Conservation (phyloP, 2,888 invertebrate species). For the Erebia aethiops region DNA sequence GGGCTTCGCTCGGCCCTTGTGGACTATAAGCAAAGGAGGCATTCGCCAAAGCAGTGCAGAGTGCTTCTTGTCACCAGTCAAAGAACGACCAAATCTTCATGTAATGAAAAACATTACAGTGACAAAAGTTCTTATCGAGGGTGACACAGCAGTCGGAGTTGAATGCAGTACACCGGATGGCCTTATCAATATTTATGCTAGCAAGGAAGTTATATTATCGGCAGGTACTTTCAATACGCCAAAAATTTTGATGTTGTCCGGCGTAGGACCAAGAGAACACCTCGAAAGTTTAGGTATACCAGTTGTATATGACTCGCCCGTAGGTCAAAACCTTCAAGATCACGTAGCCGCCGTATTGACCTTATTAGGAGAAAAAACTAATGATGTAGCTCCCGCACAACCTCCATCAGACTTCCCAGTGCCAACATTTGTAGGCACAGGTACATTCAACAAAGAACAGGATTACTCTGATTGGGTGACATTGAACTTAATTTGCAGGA, state of each 20-base stretch:
- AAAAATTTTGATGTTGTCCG: conserved; percentile 73
- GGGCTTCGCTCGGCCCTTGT: conserved; percentile 72
- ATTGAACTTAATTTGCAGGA: conserved; percentile 40
- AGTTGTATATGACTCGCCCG: conserved; percentile 63
- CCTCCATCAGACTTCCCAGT: conserved; percentile 51
- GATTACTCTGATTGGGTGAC: conserved; percentile 63
- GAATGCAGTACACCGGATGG: conserved; percentile 54
- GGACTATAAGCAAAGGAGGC: conserved; percentile 64
- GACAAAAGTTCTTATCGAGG: conserved; percentile 73
- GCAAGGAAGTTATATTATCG: conserved; percentile 72
- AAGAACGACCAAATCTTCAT: conserved; percentile 54
- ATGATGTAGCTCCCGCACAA: conserved; percentile 52
- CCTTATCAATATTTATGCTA: conserved; percentile 49
- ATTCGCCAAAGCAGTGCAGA: conserved; percentile 73
- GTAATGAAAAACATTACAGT: conserved; percentile 72
- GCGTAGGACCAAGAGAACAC: conserved; percentile 68
- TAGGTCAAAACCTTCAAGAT: conserved; percentile 73
- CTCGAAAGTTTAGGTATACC: conserved; percentile 55
- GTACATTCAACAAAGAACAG: conserved; percentile 83
- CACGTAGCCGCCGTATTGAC: conserved; percentile 57
- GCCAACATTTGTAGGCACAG: conserved; percentile 47
- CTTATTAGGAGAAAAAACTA: conserved; percentile 44
- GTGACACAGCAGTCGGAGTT: conserved; percentile 65
- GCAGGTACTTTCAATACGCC: conserved; percentile 74
- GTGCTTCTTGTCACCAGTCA: conserved; percentile 64